A percentile compares a stretch with the other conserved stretches of the same genome.
Conservation (phyloP, 2,797 vertebrate species). For the Sebastes kiyomatsui region DNA sequence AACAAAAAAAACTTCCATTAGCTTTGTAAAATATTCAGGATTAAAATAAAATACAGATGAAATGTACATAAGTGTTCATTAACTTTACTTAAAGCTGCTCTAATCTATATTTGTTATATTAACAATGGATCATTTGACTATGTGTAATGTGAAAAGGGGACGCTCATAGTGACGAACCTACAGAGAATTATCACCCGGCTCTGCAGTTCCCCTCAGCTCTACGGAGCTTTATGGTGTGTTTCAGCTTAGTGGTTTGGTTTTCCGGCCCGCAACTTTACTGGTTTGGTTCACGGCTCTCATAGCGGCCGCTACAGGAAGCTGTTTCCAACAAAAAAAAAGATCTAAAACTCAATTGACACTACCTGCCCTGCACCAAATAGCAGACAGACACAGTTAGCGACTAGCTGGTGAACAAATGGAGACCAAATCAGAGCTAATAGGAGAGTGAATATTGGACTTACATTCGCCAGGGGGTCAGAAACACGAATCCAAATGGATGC, state of each 20-base stretch:
- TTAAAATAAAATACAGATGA: neutral
- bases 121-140: too few species aligned
- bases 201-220: too few species aligned
- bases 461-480: neutral
- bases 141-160: too few species aligned
- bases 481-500: neutral
- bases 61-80: accelerated
- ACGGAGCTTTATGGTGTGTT: too few species aligned
- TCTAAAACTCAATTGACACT: neutral
- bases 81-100: neutral
- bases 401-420: neutral
- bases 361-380: neutral
- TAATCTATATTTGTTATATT: neutral
- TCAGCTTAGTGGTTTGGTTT: neutral
- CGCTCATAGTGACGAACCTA: too few species aligned
- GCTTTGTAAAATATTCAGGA: neutral
- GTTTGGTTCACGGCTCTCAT: neutral
- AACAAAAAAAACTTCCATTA: neutral
- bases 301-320: neutral
- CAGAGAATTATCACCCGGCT: too few species aligned
- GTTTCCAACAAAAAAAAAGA: neutral
- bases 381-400: neutral
- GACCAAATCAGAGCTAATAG: neutral
- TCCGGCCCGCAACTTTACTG: too few species aligned
- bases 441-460: neutral